These are phyloP conservation scores for Labia minor DNA, from an alignment of 2,888 invertebrate genomes.

Conservation along the genomic window DNA sequence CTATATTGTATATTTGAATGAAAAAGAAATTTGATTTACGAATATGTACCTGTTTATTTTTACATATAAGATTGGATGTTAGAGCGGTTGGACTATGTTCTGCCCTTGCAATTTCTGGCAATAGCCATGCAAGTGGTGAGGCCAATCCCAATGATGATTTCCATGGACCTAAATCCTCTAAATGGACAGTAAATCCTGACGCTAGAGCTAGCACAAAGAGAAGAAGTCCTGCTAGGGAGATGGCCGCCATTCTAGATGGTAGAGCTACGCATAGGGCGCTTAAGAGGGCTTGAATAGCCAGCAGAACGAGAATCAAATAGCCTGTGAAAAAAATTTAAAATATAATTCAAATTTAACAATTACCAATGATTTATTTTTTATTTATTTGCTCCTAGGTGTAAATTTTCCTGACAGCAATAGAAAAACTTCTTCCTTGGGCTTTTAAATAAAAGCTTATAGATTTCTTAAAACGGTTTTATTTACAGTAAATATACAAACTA, in stretches of 20 bases:
- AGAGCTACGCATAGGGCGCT: conserved; percentile 56
- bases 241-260: conserved; percentile 51
- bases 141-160: conserved; percentile 55
- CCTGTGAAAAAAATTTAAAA: conserved; percentile 39
- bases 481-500: too few relatives aligned
- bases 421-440: too few relatives aligned
- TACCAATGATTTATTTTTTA: too few relatives aligned
- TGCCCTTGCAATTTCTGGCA: conserved; percentile 53
- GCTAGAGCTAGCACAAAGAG: conserved; percentile 50
- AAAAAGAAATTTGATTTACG: conserved; percentile 4
- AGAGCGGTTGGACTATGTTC: conserved; percentile 56
- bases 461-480: too few relatives aligned
- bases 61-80: conserved; percentile 46
- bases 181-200: conserved; percentile 59
- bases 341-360: background rate
- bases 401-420: too few relatives aligned
- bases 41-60: conserved; percentile 66
- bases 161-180: conserved; percentile 53
- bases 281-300: conserved; percentile 32
- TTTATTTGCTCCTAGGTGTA: too few relatives aligned
- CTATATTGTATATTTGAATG: background rate
- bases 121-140: conserved; percentile 62
- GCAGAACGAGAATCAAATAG: conserved; percentile 50
- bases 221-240: conserved; percentile 48
- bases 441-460: too few relatives aligned